Conservation (phyloP, 2,797 vertebrate species). For the Amazonetta brasiliensis region DNA sequence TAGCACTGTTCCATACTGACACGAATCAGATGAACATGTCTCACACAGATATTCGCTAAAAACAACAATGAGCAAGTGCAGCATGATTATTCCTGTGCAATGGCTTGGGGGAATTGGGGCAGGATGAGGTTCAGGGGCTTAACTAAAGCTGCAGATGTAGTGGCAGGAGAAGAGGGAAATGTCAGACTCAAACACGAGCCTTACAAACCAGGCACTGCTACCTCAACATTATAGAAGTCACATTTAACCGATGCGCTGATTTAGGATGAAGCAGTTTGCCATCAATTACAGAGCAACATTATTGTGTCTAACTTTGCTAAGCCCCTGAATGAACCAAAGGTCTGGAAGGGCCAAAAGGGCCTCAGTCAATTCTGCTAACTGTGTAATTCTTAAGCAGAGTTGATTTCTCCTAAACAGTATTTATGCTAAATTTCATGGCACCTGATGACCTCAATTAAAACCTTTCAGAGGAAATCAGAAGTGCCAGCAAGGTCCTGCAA, state of each 20-base stretch:
- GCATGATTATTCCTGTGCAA: background rate
- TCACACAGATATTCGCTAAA: background rate
- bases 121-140: background rate
- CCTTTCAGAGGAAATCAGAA: slow-evolving; percentile 21
- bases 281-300: slow-evolving; percentile 29
- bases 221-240: background rate
- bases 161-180: background rate
- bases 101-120: background rate
- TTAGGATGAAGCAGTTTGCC: background rate
- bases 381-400: slow-evolving; percentile 13
- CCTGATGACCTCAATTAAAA: slow-evolving; percentile 67
- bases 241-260: slow-evolving; percentile 23
- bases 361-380: slow-evolving; percentile 15
- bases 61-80: background rate
- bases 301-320: background rate
- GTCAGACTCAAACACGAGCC: background rate
- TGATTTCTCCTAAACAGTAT: background rate
- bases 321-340: background rate
- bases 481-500: slow-evolving; percentile 32
- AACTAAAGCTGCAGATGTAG: background rate
- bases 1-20: too few relatives aligned
- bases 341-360: background rate
- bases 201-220: background rate
- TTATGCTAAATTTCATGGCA: slow-evolving; percentile 50
- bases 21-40: too few relatives aligned